A percentile compares a stretch with the other conserved stretches of the same genome.
phyloP scores from a whole-genome alignment of 2,797 vertebrate genomes.

The Falco novaeseelandiae region DNA sequence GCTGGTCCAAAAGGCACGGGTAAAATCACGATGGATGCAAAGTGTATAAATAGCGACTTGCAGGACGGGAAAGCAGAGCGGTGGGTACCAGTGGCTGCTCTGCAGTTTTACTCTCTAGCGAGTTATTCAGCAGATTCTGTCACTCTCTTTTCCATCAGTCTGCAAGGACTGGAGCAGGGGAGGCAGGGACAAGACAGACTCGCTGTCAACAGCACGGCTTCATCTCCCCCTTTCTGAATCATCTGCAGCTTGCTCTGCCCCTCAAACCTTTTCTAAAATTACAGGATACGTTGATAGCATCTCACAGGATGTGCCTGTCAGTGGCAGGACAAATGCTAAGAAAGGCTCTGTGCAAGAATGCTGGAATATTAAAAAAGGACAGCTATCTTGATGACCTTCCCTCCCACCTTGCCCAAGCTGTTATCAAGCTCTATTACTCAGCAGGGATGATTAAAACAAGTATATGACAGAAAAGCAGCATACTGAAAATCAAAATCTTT shows the following conservation, averaged over 20 bases:
- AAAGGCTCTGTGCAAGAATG: conserved; percentile 2
- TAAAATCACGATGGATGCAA: not conserved
- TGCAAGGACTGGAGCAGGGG: not conserved
- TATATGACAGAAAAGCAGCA: not conserved
- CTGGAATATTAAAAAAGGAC: not conserved
- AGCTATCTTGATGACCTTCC: conserved; percentile 60
- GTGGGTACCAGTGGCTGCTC: not conserved
- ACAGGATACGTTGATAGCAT: conserved; percentile 38
- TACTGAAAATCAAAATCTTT: not conserved
- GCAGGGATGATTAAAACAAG: conserved; percentile 15
- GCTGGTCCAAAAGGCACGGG: not conserved
- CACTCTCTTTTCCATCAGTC: not conserved
- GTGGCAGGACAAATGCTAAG: not conserved
- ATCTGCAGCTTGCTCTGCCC: not conserved
- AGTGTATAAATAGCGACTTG: accelerated
- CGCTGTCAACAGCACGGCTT: not conserved
- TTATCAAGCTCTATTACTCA: not conserved
- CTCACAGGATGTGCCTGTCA: conserved; percentile 40
- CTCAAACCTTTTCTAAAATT: not conserved
- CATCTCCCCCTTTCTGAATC: not conserved
- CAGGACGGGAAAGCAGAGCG: accelerated
- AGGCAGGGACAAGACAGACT: not conserved
- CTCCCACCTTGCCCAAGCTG: not conserved
- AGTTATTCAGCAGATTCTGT: not conserved
- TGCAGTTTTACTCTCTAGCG: not conserved